phyloP scores from a whole-genome alignment of 2,797 vertebrate species.

The Syngnathus rostellatus region DNA sequence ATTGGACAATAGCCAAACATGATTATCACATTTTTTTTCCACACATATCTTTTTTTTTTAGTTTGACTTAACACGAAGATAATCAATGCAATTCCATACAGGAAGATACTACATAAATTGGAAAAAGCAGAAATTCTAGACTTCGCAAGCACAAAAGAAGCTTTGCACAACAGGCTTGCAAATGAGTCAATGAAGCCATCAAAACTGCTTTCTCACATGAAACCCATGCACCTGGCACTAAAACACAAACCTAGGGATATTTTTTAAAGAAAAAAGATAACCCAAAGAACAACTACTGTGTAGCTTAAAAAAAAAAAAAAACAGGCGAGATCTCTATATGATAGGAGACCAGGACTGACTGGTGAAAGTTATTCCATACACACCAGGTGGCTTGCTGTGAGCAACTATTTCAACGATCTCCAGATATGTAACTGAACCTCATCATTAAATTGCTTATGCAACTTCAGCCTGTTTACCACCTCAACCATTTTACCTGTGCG shows the following conservation, averaged over 20 bases:
- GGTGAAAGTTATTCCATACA: slow-evolving; percentile 11
- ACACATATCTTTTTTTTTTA: no score
- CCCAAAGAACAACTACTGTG: not conserved
- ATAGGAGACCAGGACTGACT: not conserved
- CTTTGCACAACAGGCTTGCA: not conserved
- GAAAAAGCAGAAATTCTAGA: not conserved
- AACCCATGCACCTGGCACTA: not conserved
- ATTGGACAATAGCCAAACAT: no score
- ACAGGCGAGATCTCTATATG: not conserved
- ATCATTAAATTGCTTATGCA: slow-evolving; percentile 22
- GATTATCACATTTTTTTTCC: no score
- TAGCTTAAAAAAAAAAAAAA: not conserved
- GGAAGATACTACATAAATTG: no score
- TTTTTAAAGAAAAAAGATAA: not conserved
- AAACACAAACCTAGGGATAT: not conserved
- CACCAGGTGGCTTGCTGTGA: slow-evolving; percentile 16
- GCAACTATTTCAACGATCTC: slow-evolving; percentile 39
- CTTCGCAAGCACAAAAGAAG: not conserved
- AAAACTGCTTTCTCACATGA: not conserved
- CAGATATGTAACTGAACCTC: slow-evolving; percentile 9
- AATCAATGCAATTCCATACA: no score
- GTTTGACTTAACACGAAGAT: no score
- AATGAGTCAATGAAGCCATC: not conserved
- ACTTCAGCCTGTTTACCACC: slow-evolving; percentile 15
- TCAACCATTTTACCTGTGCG: slow-evolving; percentile 22